Evolutionary conservation across 1,140 invertebrate species (phyloP).

Genomic region (Orius laevigatus): DNA sequence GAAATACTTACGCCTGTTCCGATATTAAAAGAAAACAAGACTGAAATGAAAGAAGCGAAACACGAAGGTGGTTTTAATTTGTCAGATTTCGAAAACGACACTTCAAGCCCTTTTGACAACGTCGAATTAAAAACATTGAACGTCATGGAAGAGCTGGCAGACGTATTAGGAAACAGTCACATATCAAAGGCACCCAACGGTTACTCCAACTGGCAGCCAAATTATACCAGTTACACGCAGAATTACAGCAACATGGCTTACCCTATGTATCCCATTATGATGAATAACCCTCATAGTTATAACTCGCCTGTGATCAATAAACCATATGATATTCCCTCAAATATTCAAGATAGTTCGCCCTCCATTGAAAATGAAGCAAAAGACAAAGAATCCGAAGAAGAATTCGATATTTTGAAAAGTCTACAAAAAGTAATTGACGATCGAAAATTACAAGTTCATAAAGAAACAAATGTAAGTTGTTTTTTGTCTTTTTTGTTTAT

Average conservation of each 20-base stretch:
- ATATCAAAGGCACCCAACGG: background rate
- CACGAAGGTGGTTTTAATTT: slow-evolving; percentile 34
- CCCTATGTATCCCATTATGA: background rate
- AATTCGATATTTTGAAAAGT: no score
- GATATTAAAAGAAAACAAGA: background rate
- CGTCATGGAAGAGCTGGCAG: slow-evolving; percentile 70
- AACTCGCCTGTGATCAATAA: background rate
- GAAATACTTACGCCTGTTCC: slow-evolving; percentile 4
- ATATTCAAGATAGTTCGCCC: background rate
- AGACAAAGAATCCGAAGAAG: no score
- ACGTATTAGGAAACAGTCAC: slow-evolving; percentile 32
- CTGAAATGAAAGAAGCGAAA: background rate
- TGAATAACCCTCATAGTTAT: background rate
- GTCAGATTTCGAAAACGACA: slow-evolving; percentile 74
- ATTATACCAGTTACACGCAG: background rate
- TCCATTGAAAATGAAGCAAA: background rate
- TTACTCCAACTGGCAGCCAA: background rate
- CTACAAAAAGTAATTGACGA: no score
- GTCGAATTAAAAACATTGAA: slow-evolving; percentile 80
- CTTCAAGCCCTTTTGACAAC: slow-evolving; percentile 79
- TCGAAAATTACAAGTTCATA: background rate
- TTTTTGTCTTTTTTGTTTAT: slow-evolving; percentile 6
- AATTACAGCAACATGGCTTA: background rate
- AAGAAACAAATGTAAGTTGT: background rate
- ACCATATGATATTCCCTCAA: background rate